These are phyloP conservation scores for Hoplodrina blanda DNA, from an alignment of 2,888 invertebrate species.

Conservation along the genomic window DNA sequence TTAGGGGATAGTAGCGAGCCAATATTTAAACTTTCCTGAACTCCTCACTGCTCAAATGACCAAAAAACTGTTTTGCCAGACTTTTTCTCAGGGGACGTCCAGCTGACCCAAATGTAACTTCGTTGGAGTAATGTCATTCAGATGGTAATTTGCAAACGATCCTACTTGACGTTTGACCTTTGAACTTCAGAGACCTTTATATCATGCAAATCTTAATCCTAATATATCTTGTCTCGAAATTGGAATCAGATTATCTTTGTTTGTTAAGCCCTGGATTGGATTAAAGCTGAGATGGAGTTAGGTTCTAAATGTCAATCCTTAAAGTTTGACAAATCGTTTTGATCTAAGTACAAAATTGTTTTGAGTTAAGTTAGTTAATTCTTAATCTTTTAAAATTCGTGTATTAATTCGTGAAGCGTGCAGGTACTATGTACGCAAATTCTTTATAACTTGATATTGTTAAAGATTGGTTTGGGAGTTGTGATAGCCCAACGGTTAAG, in stretches of 20 bases:
- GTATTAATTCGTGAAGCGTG: no score
- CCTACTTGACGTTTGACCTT: constrained; percentile 51
- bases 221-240: constrained; percentile 27
- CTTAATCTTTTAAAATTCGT: no score
- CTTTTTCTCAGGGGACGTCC: constrained; percentile 5
- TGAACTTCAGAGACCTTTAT: constrained; percentile 27
- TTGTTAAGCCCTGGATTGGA: constrained; percentile 6
- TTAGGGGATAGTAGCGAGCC: no score
- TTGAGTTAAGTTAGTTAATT: no score
- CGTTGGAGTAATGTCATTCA: constrained; percentile 37
- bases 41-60: not conserved
- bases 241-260: constrained; percentile 18
- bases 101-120: constrained; percentile 35
- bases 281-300: not conserved
- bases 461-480: no score
- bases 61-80: constrained; percentile 3
- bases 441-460: no score
- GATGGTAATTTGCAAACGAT: constrained; percentile 51
- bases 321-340: not conserved
- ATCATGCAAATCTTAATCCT: constrained; percentile 25
- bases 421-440: no score
- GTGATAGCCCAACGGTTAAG: no score
- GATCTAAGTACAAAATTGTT: not conserved
- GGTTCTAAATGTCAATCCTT: constrained; percentile 1
- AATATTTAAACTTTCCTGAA: constrained; percentile 2